A percentile compares a stretch with the other conserved stretches of the same genome.
Conservation (phyloP, 2,113 vertebrate species). For the Oxyruncus cristatus region DNA sequence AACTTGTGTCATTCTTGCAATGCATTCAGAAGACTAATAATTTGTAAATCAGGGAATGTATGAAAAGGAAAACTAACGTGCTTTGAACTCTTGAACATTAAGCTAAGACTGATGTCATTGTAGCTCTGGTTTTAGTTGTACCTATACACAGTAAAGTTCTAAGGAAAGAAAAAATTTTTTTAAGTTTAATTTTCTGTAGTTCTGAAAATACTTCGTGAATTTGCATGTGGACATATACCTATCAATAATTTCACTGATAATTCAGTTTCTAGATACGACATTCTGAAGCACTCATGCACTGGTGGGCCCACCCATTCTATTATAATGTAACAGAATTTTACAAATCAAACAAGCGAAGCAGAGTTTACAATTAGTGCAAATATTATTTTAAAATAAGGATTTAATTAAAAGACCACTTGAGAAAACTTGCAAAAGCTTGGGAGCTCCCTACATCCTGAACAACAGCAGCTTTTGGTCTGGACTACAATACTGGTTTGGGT, state of each 20-base stretch:
- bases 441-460: neutral
- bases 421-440: neutral
- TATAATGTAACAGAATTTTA: neutral
- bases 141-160: neutral
- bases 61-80: neutral
- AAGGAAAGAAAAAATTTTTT: neutral
- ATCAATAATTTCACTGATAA: neutral
- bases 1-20: neutral
- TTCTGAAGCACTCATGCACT: neutral
- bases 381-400: neutral
- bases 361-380: neutral
- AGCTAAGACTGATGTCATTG: neutral
- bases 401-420: neutral
- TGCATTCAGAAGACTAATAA: neutral
- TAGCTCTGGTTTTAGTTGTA: accelerated
- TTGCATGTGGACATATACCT: neutral
- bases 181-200: neutral
- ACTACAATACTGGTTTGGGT: neutral
- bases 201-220: neutral
- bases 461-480: neutral
- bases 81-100: neutral
- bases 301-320: neutral
- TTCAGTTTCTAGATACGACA: neutral
- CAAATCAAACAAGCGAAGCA: neutral
- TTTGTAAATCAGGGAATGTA: neutral